phyloP scores from a whole-genome alignment of 2,888 invertebrate genomes.

The Argyresthia albistria region DNA sequence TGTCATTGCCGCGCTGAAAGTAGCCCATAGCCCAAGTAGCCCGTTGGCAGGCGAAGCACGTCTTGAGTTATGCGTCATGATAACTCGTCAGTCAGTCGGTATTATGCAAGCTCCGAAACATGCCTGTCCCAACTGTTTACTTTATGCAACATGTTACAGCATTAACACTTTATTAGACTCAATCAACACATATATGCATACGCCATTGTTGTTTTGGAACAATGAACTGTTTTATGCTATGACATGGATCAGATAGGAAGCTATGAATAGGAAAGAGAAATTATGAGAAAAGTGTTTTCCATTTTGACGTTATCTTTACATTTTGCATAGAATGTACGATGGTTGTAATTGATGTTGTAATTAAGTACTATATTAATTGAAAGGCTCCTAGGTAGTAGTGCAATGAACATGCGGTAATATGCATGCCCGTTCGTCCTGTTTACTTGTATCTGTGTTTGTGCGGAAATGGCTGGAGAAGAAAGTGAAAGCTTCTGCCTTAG shows the following conservation, averaged over 20 bases:
- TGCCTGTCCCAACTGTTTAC: background rate
- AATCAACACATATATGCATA: background rate
- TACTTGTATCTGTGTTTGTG: background rate
- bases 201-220: background rate
- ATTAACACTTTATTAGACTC: background rate
- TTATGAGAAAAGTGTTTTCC: constrained; percentile 1
- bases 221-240: background rate
- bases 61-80: constrained; percentile 46
- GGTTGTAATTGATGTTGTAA: background rate
- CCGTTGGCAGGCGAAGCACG: constrained; percentile 38
- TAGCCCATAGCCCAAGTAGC: constrained; percentile 43
- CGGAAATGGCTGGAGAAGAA: constrained; percentile 8
- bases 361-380: background rate
- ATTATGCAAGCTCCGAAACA: constrained; percentile 45
- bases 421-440: background rate
- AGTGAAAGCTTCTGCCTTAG: constrained; percentile 20
- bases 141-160: constrained; percentile 6
- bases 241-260: background rate
- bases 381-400: background rate
- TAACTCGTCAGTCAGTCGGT: constrained; percentile 24
- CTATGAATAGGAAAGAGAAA: constrained; percentile 1
- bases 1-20: constrained; percentile 56
- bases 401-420: background rate
- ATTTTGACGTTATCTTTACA: background rate
- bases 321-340: no score